Base-by-base conservation (phyloP, 2,113 vertebrate genomes). In the Promerops cafer region DNA sequence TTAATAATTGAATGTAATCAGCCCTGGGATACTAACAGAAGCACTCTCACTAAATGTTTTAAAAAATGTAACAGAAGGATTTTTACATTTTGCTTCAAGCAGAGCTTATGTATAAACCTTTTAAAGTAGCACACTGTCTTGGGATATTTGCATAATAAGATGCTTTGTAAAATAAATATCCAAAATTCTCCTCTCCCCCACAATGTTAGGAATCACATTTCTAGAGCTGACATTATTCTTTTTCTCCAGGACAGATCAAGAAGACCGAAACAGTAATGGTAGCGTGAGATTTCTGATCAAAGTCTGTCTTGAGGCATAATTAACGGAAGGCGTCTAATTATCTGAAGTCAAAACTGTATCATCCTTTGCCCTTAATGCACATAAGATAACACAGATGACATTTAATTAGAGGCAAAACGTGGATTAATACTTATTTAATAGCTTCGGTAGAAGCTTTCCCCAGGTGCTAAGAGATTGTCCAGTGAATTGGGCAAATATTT, bases 1-100 rank as follows among this genome's bases (percentile, higher is more conserved):
- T 83, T 96, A 96, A 94, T 95, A 95, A 95, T 95, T 96, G 80
- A 96, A 96, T 94, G 40, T 82, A 94, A 84, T 96, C 93, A 93
- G 80, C 88, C 72, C 39, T 66, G 63, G 81, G 91, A 95, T 63
- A 88, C 78, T 86, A 88, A 83, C 28, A 89, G 83, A 94, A 92
- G 21, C 1, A 4, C 7, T 76, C 50, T 90, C 22, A 81, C 69
- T 92, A 64, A 87, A 70, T 88, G 23, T 72, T 94, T 93, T 61
- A 24, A 63, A 85, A 92, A 78, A 76, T 61, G 37, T 76, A 87
- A 19, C 60, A 87, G 77, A 84, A 96, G 71, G 54, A 81, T 45
- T 82, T 72, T 79, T 91, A 88, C 28, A n/a, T 85, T 89, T 95
- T 90, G 31, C 83, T 93, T 94, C 61, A 61, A 92, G 89, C 65